Conservation (phyloP, 2,888 invertebrate species). For the Lasioglossum pauxillum region DNA sequence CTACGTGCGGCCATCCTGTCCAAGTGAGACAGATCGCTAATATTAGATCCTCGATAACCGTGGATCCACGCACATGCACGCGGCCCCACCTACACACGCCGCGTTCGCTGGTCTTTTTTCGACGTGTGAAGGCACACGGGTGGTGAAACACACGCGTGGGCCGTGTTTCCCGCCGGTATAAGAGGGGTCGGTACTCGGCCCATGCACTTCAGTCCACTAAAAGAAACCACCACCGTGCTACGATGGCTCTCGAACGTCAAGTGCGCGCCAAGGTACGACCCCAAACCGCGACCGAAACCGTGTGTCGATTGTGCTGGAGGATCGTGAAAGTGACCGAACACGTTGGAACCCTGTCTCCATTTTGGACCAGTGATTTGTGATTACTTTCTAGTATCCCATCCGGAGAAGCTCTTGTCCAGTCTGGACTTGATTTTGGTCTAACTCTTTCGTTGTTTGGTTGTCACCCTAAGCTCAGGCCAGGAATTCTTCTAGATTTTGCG, state of each 20-base stretch:
- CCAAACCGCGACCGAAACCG: conserved; percentile 13
- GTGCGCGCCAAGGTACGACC: conserved; percentile 92
- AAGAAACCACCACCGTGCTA: conserved; percentile 72
- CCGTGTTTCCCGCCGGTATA: conserved; percentile 76
- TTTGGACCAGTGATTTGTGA: neutral
- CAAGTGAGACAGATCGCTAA: conserved; percentile 78
- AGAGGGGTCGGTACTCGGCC: conserved; percentile 74
- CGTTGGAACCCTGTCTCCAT: neutral
- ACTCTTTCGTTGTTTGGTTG: no score
- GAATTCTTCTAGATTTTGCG: no score
- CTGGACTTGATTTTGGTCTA: no score
- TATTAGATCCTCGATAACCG: conserved; percentile 79
- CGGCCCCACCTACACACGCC: conserved; percentile 25
- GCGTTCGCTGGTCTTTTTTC: conserved; percentile 45
- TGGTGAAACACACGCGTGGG: conserved; percentile 74
- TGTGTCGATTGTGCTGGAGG: neutral
- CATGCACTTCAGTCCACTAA: conserved; percentile 79
- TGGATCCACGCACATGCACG: conserved; percentile 66
- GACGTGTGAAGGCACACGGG: conserved; percentile 19
- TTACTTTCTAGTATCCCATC: neutral
- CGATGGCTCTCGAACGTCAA: conserved; percentile 97
- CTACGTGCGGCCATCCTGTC: conserved; percentile 58
- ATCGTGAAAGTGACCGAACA: conserved; percentile 8
- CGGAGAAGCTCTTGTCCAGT: neutral
- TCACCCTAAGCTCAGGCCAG: no score